phyloP scores from a whole-genome alignment of 2,888 invertebrate species.

The Acanthopleura granulata region DNA sequence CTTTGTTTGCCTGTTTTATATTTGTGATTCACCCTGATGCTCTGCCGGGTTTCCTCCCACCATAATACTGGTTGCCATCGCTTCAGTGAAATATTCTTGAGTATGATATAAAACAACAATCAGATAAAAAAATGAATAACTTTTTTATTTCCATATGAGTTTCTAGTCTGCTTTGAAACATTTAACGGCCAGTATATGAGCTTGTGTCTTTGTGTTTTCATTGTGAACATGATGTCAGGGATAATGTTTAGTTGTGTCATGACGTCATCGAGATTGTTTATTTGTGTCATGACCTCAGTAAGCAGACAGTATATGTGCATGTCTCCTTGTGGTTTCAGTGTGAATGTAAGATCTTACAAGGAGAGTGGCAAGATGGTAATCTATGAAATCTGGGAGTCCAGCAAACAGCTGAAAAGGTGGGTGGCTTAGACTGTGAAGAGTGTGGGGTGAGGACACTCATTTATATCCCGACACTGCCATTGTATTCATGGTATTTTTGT shows the following conservation, averaged over 20 bases:
- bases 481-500: too few relatives aligned
- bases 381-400: not conserved
- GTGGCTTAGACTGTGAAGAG: not conserved
- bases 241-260: too few relatives aligned
- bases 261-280: too few relatives aligned
- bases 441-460: not conserved
- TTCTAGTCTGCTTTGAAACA: not conserved
- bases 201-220: not conserved
- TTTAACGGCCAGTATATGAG: too few relatives aligned
- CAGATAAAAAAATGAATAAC: too few relatives aligned
- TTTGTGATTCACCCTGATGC: too few relatives aligned
- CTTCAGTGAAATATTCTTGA: too few relatives aligned
- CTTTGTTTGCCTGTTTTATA: not conserved
- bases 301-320: too few relatives aligned
- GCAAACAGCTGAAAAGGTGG: not conserved
- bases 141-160: not conserved
- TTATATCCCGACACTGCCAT: not conserved
- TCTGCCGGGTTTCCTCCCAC: too few relatives aligned
- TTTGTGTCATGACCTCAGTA: too few relatives aligned
- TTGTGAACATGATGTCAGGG: not conserved
- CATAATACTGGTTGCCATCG: too few relatives aligned
- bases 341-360: not conserved
- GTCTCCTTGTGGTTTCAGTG: not conserved
- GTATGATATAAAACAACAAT: too few relatives aligned
- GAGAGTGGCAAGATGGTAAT: not conserved